A percentile compares a stretch with the other conserved stretches of the same genome.
phyloP scores from a whole-genome alignment of 2,113 vertebrate species.

The Mustelus asterias region DNA sequence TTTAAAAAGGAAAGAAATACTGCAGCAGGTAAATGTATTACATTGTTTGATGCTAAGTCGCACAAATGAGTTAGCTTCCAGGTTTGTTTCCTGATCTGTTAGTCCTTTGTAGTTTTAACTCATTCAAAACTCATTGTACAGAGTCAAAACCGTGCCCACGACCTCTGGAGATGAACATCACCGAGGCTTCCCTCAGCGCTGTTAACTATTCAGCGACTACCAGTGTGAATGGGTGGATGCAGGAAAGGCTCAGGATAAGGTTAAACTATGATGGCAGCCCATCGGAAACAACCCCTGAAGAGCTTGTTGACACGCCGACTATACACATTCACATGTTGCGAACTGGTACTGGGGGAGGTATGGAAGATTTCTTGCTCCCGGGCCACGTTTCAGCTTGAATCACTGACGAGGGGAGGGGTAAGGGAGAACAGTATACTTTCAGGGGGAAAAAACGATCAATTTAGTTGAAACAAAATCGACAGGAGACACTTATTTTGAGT shows the following conservation, averaged over 20 bases:
- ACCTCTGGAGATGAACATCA: neutral
- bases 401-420: too few species aligned
- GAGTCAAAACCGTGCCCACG: neutral
- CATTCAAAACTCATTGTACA: neutral
- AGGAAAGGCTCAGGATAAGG: neutral
- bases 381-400: neutral
- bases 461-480: neutral
- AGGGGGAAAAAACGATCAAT: neutral
- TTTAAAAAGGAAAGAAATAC: neutral
- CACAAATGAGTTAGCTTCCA: neutral
- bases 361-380: neutral
- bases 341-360: neutral
- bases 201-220: neutral
- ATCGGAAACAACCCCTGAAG: neutral
- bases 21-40: neutral
- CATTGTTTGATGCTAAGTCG: neutral
- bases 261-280: neutral
- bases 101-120: neutral
- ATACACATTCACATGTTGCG: neutral
- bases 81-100: neutral
- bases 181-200: neutral
- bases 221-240: neutral
- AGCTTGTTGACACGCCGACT: neutral
- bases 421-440: neutral
- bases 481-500: neutral